Evolutionary conservation across 2,888 invertebrate species (phyloP).

Genomic region (Cosmia trapezina): DNA sequence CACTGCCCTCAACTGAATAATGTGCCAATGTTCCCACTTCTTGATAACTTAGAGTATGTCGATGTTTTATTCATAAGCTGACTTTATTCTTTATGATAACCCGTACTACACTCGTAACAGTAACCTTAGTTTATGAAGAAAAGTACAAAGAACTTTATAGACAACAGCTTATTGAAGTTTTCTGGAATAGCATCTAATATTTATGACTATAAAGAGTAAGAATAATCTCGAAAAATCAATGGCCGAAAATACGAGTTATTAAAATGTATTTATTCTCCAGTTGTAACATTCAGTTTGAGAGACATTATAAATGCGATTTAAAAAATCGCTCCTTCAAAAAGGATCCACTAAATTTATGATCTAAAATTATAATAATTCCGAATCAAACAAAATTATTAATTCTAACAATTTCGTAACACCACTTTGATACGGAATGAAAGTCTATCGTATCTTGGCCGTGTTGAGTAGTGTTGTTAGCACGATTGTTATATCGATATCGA

Average conservation of each 20-base stretch:
- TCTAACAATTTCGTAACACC: slow-evolving; percentile 25
- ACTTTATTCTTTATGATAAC: slow-evolving; percentile 33
- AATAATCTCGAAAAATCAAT: too few relatives aligned
- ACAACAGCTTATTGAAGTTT: slow-evolving; percentile 27
- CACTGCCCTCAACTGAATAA: slow-evolving; percentile 30
- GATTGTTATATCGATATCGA: slow-evolving; percentile 83
- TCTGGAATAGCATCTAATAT: not conserved
- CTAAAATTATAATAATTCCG: slow-evolving; percentile 14
- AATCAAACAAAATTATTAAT: too few relatives aligned
- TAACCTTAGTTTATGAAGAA: slow-evolving; percentile 42
- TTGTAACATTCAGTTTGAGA: not conserved
- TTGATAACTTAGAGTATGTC: slow-evolving; percentile 21
- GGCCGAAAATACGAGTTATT: not conserved
- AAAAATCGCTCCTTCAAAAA: not conserved
- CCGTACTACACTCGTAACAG: slow-evolving; percentile 27
- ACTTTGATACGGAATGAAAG: slow-evolving; percentile 55
- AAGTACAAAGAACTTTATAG: slow-evolving; percentile 26
- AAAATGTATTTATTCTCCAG: not conserved
- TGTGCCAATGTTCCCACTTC: slow-evolving; percentile 8
- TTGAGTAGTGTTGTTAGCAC: slow-evolving; percentile 77
- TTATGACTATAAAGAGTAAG: not conserved
- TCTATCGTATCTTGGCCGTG: slow-evolving; percentile 83
- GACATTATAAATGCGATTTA: not conserved
- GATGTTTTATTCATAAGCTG: slow-evolving; percentile 54
- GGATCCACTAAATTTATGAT: not conserved